Evolutionary conservation across 2,888 invertebrate genomes (phyloP).

Genomic region (Fragum sueziense): DNA sequence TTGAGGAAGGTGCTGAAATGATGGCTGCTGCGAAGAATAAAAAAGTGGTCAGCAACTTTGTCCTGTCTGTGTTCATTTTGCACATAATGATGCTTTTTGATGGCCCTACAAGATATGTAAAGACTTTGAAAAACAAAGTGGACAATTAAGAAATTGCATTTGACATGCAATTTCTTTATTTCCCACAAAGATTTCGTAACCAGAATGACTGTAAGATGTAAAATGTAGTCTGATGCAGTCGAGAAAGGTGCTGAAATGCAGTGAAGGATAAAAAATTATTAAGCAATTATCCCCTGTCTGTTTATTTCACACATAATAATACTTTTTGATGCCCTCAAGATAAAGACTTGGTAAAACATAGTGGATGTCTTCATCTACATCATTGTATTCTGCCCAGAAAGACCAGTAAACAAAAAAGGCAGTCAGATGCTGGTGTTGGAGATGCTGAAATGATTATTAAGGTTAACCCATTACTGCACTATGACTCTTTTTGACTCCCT

Average conservation of each 20-base stretch:
- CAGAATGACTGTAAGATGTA: background rate
- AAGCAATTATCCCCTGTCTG: background rate
- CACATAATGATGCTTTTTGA: too few relatives aligned
- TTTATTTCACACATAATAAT: too few relatives aligned
- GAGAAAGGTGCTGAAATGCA: background rate
- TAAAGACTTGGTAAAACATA: too few relatives aligned
- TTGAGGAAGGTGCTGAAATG: background rate
- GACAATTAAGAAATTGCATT: too few relatives aligned
- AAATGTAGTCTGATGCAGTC: background rate
- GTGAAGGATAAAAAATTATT: conserved; percentile 10
- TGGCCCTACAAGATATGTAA: too few relatives aligned
- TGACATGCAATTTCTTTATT: background rate
- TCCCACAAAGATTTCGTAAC: conserved; percentile 1
- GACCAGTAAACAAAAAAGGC: background rate
- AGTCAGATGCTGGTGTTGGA: background rate
- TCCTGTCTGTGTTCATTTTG: too few relatives aligned
- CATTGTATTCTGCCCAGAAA: background rate
- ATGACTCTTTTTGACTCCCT: too few relatives aligned
- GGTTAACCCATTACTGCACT: too few relatives aligned
- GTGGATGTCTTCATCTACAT: background rate
- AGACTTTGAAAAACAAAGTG: too few relatives aligned
- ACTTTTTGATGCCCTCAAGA: too few relatives aligned
- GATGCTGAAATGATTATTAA: background rate
- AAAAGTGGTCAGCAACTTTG: background rate
- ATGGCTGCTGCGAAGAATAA: background rate